Conservation (phyloP, 2,113 vertebrate species). For the Falcunculus frontatus region DNA sequence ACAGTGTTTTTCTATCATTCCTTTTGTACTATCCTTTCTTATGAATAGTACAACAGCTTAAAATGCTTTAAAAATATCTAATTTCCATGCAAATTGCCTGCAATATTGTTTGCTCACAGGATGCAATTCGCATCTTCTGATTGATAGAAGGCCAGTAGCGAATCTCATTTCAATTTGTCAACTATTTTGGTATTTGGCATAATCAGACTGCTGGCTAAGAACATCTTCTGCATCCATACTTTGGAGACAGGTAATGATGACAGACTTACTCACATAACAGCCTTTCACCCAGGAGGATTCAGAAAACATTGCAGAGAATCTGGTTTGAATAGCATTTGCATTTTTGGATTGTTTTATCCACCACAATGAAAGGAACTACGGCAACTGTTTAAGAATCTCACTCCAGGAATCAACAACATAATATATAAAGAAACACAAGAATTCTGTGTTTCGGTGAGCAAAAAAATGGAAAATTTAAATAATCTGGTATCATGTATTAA, state of each 20-base stretch:
- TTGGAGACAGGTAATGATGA: background rate
- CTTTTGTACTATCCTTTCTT: background rate
- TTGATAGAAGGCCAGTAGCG: background rate
- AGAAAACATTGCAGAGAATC: background rate
- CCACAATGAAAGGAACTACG: background rate
- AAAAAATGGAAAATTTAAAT: background rate
- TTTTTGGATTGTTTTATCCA: background rate
- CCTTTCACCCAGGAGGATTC: background rate
- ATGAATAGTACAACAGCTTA: background rate
- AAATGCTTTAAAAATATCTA: background rate
- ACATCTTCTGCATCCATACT: background rate
- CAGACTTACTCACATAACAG: background rate
- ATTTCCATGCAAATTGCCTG: background rate
- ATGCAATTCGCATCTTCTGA: background rate
- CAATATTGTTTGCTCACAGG: background rate
- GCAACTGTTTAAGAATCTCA: background rate
- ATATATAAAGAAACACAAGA: background rate
- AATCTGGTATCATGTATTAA: background rate
- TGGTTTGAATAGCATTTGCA: background rate
- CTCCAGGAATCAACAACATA: background rate
- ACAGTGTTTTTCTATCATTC: background rate
- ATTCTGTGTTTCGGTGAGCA: background rate
- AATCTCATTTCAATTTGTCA: conserved; percentile 17
- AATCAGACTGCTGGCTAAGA: background rate
- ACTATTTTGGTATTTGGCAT: background rate